Conservation (phyloP, 2,888 invertebrate genomes). For the Unio delphinus region DNA sequence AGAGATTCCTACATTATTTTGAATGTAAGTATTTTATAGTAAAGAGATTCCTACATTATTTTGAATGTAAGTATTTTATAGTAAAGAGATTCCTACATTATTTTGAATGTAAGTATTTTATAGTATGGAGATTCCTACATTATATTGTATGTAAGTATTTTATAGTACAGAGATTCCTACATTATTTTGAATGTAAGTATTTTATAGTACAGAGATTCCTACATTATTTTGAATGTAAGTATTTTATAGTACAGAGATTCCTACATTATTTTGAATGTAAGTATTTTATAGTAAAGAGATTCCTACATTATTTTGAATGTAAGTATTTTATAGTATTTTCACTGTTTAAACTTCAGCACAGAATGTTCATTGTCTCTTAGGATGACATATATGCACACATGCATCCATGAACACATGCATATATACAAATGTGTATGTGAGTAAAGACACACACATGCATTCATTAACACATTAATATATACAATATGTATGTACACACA, state of each 20-base stretch:
- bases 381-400: too few species aligned
- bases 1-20: conserved; percentile 67
- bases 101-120: conserved; percentile 55
- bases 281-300: conserved; percentile 36
- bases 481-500: too few species aligned
- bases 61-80: conserved; percentile 51
- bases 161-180: conserved; percentile 60
- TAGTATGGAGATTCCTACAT: conserved; percentile 65
- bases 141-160: conserved; percentile 56
- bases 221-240: conserved; percentile 66
- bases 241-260: conserved; percentile 54
- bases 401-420: too few species aligned
- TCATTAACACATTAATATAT: too few species aligned
- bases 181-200: conserved; percentile 60
- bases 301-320: conserved; percentile 67
- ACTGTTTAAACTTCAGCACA: too few species aligned
- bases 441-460: too few species aligned
- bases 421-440: too few species aligned
- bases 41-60: conserved; percentile 67
- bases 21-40: conserved; percentile 55
- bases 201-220: conserved; percentile 51
- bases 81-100: conserved; percentile 62
- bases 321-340: too few species aligned
- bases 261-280: conserved; percentile 65
- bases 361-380: too few species aligned